Base-by-base conservation (phyloP, 2,888 invertebrate species). In the Lathronympha strigana region DNA sequence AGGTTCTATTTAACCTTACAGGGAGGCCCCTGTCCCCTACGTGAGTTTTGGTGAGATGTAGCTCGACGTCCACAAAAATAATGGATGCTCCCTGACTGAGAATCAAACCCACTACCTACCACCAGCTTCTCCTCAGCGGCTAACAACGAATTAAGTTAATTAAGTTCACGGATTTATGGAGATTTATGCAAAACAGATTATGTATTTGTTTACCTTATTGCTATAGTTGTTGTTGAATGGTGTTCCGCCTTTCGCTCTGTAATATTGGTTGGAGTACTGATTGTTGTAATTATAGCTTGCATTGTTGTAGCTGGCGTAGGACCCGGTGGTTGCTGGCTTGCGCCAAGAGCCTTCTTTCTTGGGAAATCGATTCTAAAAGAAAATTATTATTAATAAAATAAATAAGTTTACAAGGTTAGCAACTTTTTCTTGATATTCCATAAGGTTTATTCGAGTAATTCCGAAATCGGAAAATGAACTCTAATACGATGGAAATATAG, bases 341-440 rank as follows among this genome's bases (percentile, higher is more conserved):
- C 91, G 78, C 90, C 90, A 91, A 21, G 90, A 89, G 15, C 85
- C 87, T 77, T 89, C 90, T 70, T 84, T 89, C 71, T 85, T 88
- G 15, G 90, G 89, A 71, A 91, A 87, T 50, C 90, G 84, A 75
- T 86, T 89, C 92, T 91, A 77, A 67, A 85, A 83, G 58, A 40
- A 36, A 11, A 57, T n/a, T 53, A 57, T 47, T 8, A 31, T 57
- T n/a, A 11, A 57, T 38, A 25, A 38, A 64, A 53, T 62, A 6
- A 15, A 11, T 53, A 17, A 25, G 3, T 4, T 25, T 25, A n/a
- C n/a, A n/a, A n/a, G n/a, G n/a, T n/a, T n/a, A 28, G 5, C 28
- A 1, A 28, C 36, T 9, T 36, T 36, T 36, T 36, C 13, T 13
- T 11, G 13, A 13, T 13, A 36, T 36, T 36, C 13, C 28, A 54